Evolutionary conservation across 2,888 invertebrate species (phyloP).

Genomic region (Eulithis testata): DNA sequence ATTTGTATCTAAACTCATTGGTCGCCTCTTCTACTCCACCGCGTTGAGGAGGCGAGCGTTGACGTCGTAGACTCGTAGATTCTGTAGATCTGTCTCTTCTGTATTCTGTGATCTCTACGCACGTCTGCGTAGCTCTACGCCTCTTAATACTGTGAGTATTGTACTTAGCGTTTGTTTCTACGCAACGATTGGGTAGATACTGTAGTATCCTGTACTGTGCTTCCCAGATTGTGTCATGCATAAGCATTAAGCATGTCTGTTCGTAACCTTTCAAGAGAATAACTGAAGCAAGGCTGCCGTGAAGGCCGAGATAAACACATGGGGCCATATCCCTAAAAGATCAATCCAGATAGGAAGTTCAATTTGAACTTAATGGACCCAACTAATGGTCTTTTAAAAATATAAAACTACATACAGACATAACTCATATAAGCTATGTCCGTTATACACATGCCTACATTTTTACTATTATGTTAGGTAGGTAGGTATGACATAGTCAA

Average conservation of each 20-base stretch:
- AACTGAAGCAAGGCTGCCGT: constrained; percentile 13
- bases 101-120: no score
- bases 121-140: no score
- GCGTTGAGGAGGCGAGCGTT: no score
- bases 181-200: background rate
- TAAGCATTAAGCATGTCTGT: background rate
- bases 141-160: no score
- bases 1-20: no score
- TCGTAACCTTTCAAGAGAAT: constrained; percentile 13
- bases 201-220: background rate
- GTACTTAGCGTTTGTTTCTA: background rate
- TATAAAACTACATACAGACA: background rate
- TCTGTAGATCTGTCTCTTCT: no score
- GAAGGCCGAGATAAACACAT: constrained; percentile 21
- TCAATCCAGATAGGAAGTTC: constrained; percentile 19
- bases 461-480: no score
- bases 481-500: no score
- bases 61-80: no score
- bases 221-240: constrained; percentile 9
- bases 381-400: background rate
- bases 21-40: no score
- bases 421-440: no score
- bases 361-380: constrained; percentile 16
- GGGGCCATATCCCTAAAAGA: constrained; percentile 14
- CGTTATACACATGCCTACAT: no score